These are phyloP conservation scores for Protonemura montana DNA, from an alignment of 2,888 invertebrate genomes.

Conservation along the genomic window DNA sequence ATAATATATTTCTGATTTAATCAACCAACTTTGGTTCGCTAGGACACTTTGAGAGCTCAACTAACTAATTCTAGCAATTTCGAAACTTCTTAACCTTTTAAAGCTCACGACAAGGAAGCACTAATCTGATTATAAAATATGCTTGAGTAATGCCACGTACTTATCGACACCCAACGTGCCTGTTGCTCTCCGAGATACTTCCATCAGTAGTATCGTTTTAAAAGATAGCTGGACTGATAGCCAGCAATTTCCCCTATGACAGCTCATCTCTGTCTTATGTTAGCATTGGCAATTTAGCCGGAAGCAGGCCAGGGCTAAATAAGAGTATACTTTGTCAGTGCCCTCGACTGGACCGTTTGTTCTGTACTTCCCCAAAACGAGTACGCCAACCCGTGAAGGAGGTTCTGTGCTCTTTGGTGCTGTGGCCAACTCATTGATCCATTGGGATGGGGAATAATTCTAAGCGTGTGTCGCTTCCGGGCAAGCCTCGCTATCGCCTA, in stretches of 20 bases:
- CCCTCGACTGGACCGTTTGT: not conserved
- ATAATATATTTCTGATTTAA: no score
- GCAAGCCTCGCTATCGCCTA: constrained; percentile 8
- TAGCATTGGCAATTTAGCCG: not conserved
- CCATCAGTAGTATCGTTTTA: not conserved
- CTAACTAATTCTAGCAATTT: not conserved
- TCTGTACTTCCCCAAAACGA: not conserved
- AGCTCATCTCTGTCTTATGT: not conserved
- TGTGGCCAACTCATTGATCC: not conserved
- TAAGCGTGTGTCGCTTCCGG: not conserved
- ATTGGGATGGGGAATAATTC: constrained; percentile 1
- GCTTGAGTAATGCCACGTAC: not conserved
- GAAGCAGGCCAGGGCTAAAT: not conserved
- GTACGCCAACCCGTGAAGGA: not conserved
- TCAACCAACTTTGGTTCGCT: no score
- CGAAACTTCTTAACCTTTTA: not conserved
- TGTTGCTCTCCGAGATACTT: not conserved
- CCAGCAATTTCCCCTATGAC: not conserved
- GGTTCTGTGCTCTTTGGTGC: not conserved
- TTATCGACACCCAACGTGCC: not conserved
- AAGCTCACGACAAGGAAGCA: not conserved
- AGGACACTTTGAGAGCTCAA: no score
- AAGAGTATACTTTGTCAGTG: not conserved
- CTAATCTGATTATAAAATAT: not conserved
- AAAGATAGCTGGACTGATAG: not conserved